Base-by-base conservation (phyloP, 2,797 vertebrate genomes). In the Philypnodon macrostomus region DNA sequence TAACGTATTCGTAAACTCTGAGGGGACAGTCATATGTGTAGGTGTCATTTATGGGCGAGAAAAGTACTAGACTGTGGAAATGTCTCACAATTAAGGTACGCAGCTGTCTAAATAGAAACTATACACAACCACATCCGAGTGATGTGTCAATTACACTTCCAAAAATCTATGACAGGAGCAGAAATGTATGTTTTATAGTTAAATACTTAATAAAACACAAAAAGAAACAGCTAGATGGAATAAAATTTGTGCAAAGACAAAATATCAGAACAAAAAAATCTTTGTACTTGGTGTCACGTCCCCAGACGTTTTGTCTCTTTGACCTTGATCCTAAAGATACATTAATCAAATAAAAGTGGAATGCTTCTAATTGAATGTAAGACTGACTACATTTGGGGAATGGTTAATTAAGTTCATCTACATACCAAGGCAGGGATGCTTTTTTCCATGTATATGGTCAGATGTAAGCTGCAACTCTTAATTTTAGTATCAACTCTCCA, bases 281-380 rank as follows among this genome's bases (percentile, higher is more conserved):
- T 49, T 47, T 63, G 70, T 46, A 67, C 27, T 58, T 53, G 6
- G 14, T 19, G 27, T 24, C 10, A 8, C 44, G 27, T 24, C 10
- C 7, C 44, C 15, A 29, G 60, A 26, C 40, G 8, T 57, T 46
- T 26, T n/a, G n/a, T 19, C 8, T 46, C 21, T 2, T 35, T 48
- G 50, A 61, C 52, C 47, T 46, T 59, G 10, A 57, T 64, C 58
- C 48, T 29, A 5, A 8, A 61, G 53, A 58, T 58, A 44, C 23
- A 63, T 44, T 47, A 60, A 80, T 65, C 16, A 34, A 64, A 69
- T 67, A 30, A 39, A 55, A 37, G 37, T 5, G 68, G 70, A 75
- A 71, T 72, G 58, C 39, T 47, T 62, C 8, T 58, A 80, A 75
- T 77, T 63, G 33, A 63, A 63, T 57, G 21, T 8, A 56, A 30